Evolutionary conservation across 2,797 vertebrate species (phyloP), one percentile per base, ranked within the genome.

Genomic region (Falco columbarius): DNA sequence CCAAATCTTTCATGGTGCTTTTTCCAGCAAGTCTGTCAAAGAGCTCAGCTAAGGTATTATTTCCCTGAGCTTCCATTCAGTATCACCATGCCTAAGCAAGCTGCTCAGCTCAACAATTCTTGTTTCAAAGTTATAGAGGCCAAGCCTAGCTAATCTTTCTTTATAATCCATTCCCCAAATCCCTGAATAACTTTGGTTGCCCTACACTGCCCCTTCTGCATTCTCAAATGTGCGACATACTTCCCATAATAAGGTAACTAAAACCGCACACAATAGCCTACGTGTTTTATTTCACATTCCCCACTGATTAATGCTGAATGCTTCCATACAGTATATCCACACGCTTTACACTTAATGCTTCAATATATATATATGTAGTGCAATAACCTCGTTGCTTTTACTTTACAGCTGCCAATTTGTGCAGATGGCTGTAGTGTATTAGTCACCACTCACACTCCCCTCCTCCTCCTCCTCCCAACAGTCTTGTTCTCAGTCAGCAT

Each of bases 111-210:
- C 94, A 72, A 93, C 94, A 79, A 75, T 88, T 95, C 93, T 79
- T 77, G 86, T 87, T 95, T 91, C 93, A 93, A 77, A 95, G 92
- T 85, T 83, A 73, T 2, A 85, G 84, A 97, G 81, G 92, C 93
- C 95, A 94, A 96, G 81, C 92, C 94, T 92, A 85, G 84, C 92
- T 97, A 94, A 95, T 96, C 95, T 95, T 89, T 86, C 91, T 90
- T 90, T 91, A 55, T 67, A 94, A 95, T 94, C 95, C 87, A 76
- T 96, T 95, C 76, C 72, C 92, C 84, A 94, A 95, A 97, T 92
- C 93, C 89, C 92, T 85, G 92, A 95, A 91, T 95, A 87, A 92
- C 93, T 95, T 40, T 36, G 74, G 77, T 36, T 95, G 93, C 92
- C 92, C 92, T 12, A 17, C 17, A 3, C 77, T 95, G 95, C 90